Base-by-base conservation (phyloP, 2,888 invertebrate species). In the Creontiades dilutus region DNA sequence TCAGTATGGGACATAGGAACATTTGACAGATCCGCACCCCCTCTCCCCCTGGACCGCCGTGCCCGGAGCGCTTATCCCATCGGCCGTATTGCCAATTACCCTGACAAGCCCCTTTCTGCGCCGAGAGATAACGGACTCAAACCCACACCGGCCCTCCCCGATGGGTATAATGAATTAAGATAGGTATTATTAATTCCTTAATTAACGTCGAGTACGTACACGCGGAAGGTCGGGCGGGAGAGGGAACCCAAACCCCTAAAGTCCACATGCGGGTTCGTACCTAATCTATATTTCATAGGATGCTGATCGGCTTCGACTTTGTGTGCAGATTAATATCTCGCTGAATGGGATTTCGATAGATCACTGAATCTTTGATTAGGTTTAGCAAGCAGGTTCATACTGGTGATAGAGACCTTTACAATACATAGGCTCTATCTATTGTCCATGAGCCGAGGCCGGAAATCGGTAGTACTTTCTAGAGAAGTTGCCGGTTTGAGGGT, bases 101-200 rank as follows among this genome's bases (percentile, higher is more conserved):
- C 61, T 61, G 61, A 61, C 61, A 61, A 19, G 61, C 61, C 19
- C 61, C 61, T 19, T 61, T 61, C 61, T 61, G 61, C n/a, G 61
- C 19, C n/a, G 61, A 61, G 61, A 11, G 61, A 61, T 61, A 61
- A 61, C 61, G 61, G 61, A 61, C 16, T 61, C 61, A 61, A 61
- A 61, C 61, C 61, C 61, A 19, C 57, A 16, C 57, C 16, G 12
- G 57, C 16, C 52, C 5, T 1, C 61, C 61, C 19, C 61, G 61
- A 19, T 19, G 16, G 46, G 81, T 81, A 37, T 37, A 81, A 81
- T 81, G 81, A 81, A 81, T 81, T 81, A 81, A 81, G 81, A 81
- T 81, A 47, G 81, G 23, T 81, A 81, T 47, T 81, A 81, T 47
- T 81, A 81, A 46, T 81, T 81, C 81, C 81, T 47, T 81, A 81